phyloP scores from a whole-genome alignment of 2,888 invertebrate species.

The Drosophila prostipennis region DNA sequence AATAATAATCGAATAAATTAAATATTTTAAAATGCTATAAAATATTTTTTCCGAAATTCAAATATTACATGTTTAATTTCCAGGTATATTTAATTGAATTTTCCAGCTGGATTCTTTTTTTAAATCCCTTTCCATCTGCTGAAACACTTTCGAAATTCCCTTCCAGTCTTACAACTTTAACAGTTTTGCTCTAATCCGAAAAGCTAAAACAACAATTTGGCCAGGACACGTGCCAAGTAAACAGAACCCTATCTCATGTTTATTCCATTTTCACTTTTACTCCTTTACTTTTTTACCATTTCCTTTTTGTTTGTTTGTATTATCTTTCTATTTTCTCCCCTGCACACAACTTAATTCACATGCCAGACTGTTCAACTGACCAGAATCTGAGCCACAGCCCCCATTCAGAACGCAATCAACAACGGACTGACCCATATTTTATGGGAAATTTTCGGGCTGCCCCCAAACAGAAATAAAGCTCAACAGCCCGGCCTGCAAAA shows the following conservation, averaged over 20 bases:
- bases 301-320: slow-evolving; percentile 25
- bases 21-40: too few species aligned
- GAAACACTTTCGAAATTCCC: neutral
- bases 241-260: slow-evolving; percentile 25
- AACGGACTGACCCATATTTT: slow-evolving; percentile 69
- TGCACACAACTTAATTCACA: slow-evolving; percentile 38
- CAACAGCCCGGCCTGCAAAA: slow-evolving; percentile 40
- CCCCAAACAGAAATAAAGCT: slow-evolving; percentile 55
- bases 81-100: too few species aligned
- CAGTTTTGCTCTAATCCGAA: slow-evolving; percentile 6
- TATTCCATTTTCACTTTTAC: slow-evolving; percentile 41
- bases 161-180: neutral
- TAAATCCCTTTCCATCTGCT: neutral
- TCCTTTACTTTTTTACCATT: slow-evolving; percentile 15
- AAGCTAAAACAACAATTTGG: slow-evolving; percentile 20
- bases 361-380: slow-evolving; percentile 36
- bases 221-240: slow-evolving; percentile 31
- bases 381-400: slow-evolving; percentile 42
- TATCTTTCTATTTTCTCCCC: slow-evolving; percentile 23
- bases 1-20: too few species aligned
- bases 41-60: too few species aligned
- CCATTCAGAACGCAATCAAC: slow-evolving; percentile 67
- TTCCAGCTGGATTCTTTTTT: neutral
- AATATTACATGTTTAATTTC: too few species aligned
- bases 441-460: slow-evolving; percentile 64